These are phyloP conservation scores for Diachrysia chrysitis DNA, from an alignment of 2,888 invertebrate genomes.

Conservation along the genomic window DNA sequence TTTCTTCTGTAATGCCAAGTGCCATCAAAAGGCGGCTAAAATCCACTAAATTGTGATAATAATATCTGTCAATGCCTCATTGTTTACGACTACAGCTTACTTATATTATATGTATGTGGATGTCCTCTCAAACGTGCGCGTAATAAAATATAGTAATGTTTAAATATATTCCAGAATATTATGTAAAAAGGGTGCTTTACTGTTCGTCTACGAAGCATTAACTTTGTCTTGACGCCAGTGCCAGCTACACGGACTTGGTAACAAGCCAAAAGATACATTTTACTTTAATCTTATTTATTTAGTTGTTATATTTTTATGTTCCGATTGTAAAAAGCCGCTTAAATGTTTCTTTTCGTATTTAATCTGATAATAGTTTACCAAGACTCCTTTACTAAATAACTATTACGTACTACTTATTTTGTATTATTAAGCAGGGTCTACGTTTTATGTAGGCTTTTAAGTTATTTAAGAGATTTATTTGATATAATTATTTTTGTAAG, in stretches of 20 bases:
- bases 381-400: slow-evolving; percentile 65
- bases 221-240: slow-evolving; percentile 30
- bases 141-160: slow-evolving; percentile 38
- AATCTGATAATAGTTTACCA: slow-evolving; percentile 58
- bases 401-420: slow-evolving; percentile 71
- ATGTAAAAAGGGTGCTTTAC: slow-evolving; percentile 53
- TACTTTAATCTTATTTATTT: slow-evolving; percentile 48
- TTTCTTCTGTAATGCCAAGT: slow-evolving; percentile 59
- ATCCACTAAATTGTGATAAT: slow-evolving; percentile 66
- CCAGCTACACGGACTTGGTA: slow-evolving; percentile 26
- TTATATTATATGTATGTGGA: slow-evolving; percentile 47
- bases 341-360: slow-evolving; percentile 47
- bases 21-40: slow-evolving; percentile 62
- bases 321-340: slow-evolving; percentile 48
- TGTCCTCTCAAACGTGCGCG: slow-evolving; percentile 40
- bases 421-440: slow-evolving; percentile 81
- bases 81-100: slow-evolving; percentile 50
- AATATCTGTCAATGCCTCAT: slow-evolving; percentile 58
- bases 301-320: slow-evolving; percentile 25
- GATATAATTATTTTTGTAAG: slow-evolving; percentile 65
- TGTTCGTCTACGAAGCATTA: slow-evolving; percentile 29
- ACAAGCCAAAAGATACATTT: slow-evolving; percentile 32
- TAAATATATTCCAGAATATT: slow-evolving; percentile 53
- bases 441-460: slow-evolving; percentile 88
- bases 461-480: slow-evolving; percentile 78